Evolutionary conservation across 2,888 invertebrate species (phyloP), one percentile per base, ranked within the genome.

Genomic region (Pycnomerus fuliginosus): DNA sequence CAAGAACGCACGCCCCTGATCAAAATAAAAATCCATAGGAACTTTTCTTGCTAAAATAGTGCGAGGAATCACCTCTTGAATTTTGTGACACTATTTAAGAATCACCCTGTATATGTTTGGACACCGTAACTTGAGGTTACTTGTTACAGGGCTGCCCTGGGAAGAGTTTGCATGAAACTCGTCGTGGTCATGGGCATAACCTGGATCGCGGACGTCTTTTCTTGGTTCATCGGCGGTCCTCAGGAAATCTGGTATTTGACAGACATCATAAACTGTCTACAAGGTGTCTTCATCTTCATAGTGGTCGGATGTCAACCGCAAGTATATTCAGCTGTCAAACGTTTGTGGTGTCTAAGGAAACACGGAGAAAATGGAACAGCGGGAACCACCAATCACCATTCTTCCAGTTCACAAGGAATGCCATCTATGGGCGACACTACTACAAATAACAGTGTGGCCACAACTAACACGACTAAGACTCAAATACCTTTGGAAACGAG

Each of bases 241-340:
- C 77, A 84, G 60, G 85, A 84, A 69, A 74, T 86, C 58, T 91
- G 91, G 90, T 87, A 88, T 72, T 76, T 87, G 52, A 87, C 90
- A 36, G 91, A 92, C 73, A 71, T 90, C 65, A 81, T 91, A 62
- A 92, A 91, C 74, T 87, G 88, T 52, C 77, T 90, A 58, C 91
- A 91, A 72, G 92, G 92, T 53, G 86, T 91, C 38, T 84, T 90
- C 70, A 91, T 91, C 63, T 92, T 91, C 73, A 82, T 88, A 63
- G 90, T 91, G 53, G 89, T 90, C 56, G 91, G 90, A 34, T 90
- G 89, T 70, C 90, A 90, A 76, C 90, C 90, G 43, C 90, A 90
- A 76, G 84, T 85, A 70, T 53, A 62, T 65, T 77, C 82, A 16
- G 83, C 84, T 25, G 74, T 83, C 17, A 83, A 83, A 65, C 74